Evolutionary conservation across 2,888 invertebrate genomes (phyloP), one percentile per base, ranked within the genome.

Genomic region (Tigriopus californicus): DNA sequence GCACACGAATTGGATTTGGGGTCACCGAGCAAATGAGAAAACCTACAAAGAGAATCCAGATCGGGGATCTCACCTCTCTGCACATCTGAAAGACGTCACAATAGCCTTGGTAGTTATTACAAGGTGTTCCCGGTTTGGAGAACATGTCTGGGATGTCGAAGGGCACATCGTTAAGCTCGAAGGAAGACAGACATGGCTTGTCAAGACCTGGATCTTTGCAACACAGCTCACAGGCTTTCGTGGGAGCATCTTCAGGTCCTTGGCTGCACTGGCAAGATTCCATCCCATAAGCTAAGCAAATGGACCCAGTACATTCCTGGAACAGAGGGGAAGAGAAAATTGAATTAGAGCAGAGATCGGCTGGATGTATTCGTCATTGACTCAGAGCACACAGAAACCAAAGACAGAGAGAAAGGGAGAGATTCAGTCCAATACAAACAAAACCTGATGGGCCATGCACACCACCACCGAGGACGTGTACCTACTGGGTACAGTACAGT

Each of bases 61-160:
- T 33, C 33, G 33, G 0, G 33, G 91, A 90, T 55, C 90, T 90
- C 61, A 92, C 92, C 1, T 91, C 24, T 64, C 98, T 83, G 71
- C 98, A 98, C 72, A 92, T 95, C 58, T 91, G 81, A 76, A 99
- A 98, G 64, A 98, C 97, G 76, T 99, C 98, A 76, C 98, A 98
- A 74, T 98, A 99, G 58, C 98, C 97, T 81, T 89, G 88, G 76
- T 92, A 98, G 74, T 98, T 94, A 73, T 98, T 94, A 72, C 98
- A 98, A 0, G 98, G 97, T 54, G 95, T 91, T 22, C 98, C 95
- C 0, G 92, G 87, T 67, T 90, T 90, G 33, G 89, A 85, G 69
- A 82, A 87, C 82, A 90, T 86, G 68, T 90, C 86, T 0, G 92
- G 91, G 65, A 94, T 84, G 72, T 91, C 89, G 68, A 82, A 88